Base-by-base conservation (phyloP, 2,113 vertebrate species). In the Caranx melampygus region DNA sequence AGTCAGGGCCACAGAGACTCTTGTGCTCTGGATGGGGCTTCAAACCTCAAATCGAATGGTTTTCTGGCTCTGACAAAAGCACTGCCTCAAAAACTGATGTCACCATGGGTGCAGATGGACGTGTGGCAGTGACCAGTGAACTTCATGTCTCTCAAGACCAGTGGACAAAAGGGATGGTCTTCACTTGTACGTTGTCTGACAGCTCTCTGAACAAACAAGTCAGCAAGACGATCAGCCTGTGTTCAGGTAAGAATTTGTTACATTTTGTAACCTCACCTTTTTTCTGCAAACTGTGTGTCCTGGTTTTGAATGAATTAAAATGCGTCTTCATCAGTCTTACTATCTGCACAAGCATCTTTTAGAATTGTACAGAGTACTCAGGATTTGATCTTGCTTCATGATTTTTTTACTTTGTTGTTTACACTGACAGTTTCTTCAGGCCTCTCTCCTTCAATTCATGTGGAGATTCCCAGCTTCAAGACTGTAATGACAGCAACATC, bases 41-140 rank as follows among this genome's bases (percentile, higher is more conserved):
- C 52, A 66, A 93, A 61, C 94, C 92, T 54, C 61, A 91, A 52
- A 89, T 95, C 18, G 79, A 26, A 18, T 95, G 94, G 94, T 8
- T 67, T 15, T 7, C 37, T 40, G 9, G 15, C 1, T 79, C 87
- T 73, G 0, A 6, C 33, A 0, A 11, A 18, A 73, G 0, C 12
- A 26, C 26, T 26, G 12, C 49, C 10, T 15, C 0, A 71, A 35
- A 18, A 12, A 12, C 0, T 18, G 11, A 72, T 8, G 15, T 44
- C 64, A 84, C 78, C 68, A 72, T 94, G 66, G 31, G 59, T 37
- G 62, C 62, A 69, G 79, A 90, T 51, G 93, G 91, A 57, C 84
- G 0, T 34, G 68, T 90, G 35, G 47, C 75, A 54, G 90, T 91
- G 11, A 82, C 20, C 55, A 94, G 94, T 87, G 68, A 88, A 61